Conservation (phyloP, 2,797 vertebrate genomes). For the Cuculus canorus region DNA sequence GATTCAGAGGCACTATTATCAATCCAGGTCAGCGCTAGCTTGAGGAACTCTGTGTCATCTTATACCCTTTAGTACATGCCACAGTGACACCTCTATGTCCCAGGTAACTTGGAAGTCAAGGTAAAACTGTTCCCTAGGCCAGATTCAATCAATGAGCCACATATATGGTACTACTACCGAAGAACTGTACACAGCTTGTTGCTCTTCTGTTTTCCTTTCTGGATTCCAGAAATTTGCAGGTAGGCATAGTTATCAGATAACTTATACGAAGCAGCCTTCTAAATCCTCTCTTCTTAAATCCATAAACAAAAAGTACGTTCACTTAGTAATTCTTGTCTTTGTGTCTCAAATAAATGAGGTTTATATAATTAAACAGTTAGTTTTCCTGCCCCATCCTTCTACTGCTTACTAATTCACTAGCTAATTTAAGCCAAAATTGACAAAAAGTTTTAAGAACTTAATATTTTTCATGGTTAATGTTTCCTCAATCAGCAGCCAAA, state of each 20-base stretch:
- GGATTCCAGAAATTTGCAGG: not conserved
- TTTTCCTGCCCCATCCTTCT: not conserved
- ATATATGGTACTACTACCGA: not conserved
- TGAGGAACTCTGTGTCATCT: not conserved
- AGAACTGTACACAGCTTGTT: not conserved
- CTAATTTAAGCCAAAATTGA: not conserved
- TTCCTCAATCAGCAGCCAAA: not conserved
- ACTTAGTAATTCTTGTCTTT: not conserved
- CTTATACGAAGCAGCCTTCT: not conserved
- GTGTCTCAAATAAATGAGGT: not conserved
- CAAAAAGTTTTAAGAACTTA: not conserved
- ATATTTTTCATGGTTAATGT: not conserved
- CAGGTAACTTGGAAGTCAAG: not conserved
- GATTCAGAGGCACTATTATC: not conserved
- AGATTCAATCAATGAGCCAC: not conserved
- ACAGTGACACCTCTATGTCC: not conserved
- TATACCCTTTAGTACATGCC: not conserved
- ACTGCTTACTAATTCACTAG: not conserved
- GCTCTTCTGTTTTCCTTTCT: not conserved
- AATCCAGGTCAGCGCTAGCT: not conserved
- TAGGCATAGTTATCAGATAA: not conserved
- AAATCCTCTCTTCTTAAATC: not conserved
- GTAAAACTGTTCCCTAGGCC: not conserved
- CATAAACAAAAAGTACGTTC: not conserved
- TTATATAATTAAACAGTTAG: not conserved